Base-by-base conservation (phyloP, 2,113 vertebrate species). In the Oostethus manadensis region DNA sequence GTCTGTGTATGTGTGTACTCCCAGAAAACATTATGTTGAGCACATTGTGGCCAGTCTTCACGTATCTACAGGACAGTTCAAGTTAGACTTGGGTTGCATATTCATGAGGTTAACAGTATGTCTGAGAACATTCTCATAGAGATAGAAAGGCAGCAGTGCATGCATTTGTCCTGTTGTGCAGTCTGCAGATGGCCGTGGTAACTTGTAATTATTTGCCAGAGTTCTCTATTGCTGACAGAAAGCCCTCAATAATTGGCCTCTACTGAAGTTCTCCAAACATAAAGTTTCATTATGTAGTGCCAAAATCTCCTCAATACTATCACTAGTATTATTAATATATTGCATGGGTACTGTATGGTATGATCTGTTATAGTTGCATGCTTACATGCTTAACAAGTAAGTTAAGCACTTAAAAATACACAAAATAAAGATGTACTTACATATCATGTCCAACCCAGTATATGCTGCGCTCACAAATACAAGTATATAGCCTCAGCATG, bases 131-230 rank as follows among this genome's bases (percentile, higher is more conserved):
- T 26, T 14, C 38, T 14, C 38, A 42, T 47, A 10, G n/a, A 18
- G 51, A 53, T 53, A 17, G 48, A 49, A 49, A 49, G 21, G 11
- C 20, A 49, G 47, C 18, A 16, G 35, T 40, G 58, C 23, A 45
- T 18, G 43, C 50, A 2, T 63, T 57, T 51, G 68, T 60, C 64
- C 62, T 67, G 45, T 49, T 70, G 64, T 75, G 58, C 16, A 17
- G 59, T 71, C 68, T 51, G 42, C 43, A 65, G 68, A 74, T 73
- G 79, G 17, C 81, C 80, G 82, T 87, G 76, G 82, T 78, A 80
- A 86, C 82, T 73, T 50, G 8, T 78, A 73, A 82, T 79, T 56
- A 75, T 77, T 86, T 79, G 74, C 71, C 84, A 82, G 77, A 77
- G 66, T 69, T 80, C 62, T 67, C 51, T 62, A 23, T 48, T 48